Percentiles rank a stretch among this genome's conserved stretches.
Evolutionary conservation across 1,140 invertebrate species (phyloP).

Genomic region (Sycophila sp.): DNA sequence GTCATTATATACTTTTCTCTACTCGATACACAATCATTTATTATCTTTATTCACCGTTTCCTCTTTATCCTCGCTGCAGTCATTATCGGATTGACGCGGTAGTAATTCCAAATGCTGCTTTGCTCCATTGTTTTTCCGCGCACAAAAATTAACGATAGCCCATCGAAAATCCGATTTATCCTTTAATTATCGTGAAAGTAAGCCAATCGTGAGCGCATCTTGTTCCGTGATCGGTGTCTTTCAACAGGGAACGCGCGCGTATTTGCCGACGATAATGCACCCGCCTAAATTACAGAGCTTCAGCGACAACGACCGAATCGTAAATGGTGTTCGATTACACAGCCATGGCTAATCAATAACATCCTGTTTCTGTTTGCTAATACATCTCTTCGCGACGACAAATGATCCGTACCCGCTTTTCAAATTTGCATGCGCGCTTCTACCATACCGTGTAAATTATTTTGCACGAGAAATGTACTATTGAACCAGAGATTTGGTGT

Average conservation of each 20-base stretch:
- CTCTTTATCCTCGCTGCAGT: too few relatives aligned
- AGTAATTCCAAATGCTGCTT: not conserved
- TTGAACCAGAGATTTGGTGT: not conserved
- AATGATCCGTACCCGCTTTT: too few relatives aligned
- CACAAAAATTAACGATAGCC: not conserved
- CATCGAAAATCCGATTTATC: not conserved
- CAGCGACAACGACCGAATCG: not conserved
- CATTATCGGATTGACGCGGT: too few relatives aligned
- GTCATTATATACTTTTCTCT: too few relatives aligned
- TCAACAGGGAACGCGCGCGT: not conserved
- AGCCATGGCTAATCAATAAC: not conserved
- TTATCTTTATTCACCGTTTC: too few relatives aligned
- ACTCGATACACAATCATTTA: too few relatives aligned
- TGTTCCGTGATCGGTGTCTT: too few relatives aligned
- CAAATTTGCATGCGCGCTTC: not conserved
- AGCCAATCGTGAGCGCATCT: too few relatives aligned
- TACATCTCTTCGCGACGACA: not conserved
- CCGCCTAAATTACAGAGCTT: conserved; percentile 3
- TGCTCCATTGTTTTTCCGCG: not conserved
- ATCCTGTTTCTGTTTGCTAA: not conserved
- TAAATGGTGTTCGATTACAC: conserved; percentile 2
- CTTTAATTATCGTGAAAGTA: not conserved
- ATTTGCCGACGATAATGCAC: not conserved
- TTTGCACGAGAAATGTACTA: not conserved
- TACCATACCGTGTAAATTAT: not conserved